Conservation (phyloP, 2,113 vertebrate genomes). For the Salvelinus sp. region DNA sequence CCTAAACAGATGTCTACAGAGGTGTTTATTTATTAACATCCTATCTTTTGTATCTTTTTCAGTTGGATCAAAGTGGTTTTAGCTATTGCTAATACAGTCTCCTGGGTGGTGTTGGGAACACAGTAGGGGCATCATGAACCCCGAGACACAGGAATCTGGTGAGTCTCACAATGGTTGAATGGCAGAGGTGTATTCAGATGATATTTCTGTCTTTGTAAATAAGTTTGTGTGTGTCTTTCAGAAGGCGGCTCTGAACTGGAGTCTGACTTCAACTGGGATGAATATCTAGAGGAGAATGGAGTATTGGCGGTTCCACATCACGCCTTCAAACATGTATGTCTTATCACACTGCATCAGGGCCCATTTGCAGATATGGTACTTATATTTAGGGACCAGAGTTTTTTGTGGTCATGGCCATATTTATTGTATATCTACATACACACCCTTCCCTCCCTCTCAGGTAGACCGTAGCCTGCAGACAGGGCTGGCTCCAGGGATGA, state of each 20-base stretch:
- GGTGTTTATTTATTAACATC: no score
- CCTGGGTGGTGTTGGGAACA: not conserved
- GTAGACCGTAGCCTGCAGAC: conserved; percentile 94
- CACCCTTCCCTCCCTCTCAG: conserved; percentile 58
- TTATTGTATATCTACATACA: no score
- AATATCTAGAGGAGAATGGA: conserved; percentile 93
- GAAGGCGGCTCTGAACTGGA: conserved; percentile 89
- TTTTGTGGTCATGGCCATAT: no score
- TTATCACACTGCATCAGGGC: not conserved
- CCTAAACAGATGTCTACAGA: not conserved
- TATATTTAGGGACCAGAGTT: not conserved
- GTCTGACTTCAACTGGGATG: conserved; percentile 94
- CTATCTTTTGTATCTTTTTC: not conserved
- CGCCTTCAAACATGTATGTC: conserved; percentile 94
- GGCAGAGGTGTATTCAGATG: no score
- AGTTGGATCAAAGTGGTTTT: not conserved
- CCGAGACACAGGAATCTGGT: not conserved
- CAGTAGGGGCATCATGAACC: not conserved
- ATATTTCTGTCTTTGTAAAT: no score
- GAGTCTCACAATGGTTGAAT: not conserved
- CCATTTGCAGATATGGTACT: no score
- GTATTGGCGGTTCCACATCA: conserved; percentile 87
- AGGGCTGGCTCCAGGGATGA: conserved; percentile 95
- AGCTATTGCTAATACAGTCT: not conserved
- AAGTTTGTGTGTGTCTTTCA: conserved; percentile 56